phyloP scores from a whole-genome alignment of 2,888 invertebrate genomes.

The Oscheius myriophilus region DNA sequence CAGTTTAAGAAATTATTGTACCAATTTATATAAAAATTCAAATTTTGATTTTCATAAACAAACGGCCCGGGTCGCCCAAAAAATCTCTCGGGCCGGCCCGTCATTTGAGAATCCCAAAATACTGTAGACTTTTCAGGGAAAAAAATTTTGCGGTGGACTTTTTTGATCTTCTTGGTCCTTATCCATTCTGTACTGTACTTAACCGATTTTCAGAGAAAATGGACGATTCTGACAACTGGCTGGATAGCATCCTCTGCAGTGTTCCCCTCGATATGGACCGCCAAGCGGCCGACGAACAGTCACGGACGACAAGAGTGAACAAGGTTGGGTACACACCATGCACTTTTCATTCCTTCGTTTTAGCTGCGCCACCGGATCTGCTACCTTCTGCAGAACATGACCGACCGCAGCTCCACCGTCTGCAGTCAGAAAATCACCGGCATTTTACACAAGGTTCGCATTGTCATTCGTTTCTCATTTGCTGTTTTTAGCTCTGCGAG shows the following conservation, averaged over 20 bases:
- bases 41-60: no score
- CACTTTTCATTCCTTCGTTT: not conserved
- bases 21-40: no score
- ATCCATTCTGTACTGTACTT: no score
- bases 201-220: not conserved
- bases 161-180: no score
- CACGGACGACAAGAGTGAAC: not conserved
- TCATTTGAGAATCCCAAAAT: no score
- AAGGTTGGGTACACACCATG: not conserved
- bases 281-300: slow-evolving; percentile 14
- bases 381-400: not conserved
- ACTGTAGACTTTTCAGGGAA: no score
- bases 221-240: slow-evolving; percentile 13
- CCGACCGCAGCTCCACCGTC: not conserved
- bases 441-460: not conserved
- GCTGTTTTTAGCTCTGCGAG: slow-evolving; percentile 1
- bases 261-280: slow-evolving; percentile 24
- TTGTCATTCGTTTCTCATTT: no score
- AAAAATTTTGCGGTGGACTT: no score
- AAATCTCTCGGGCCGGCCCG: not conserved
- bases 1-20: no score
- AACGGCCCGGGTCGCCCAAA: no score
- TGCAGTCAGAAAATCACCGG: not conserved
- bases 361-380: slow-evolving; percentile 8
- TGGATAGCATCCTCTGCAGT: slow-evolving; percentile 6